A percentile compares a stretch with the other conserved stretches of the same genome.
These are phyloP conservation scores for Graptemys geographica DNA, from an alignment of 2,797 vertebrate species.

Conservation along the genomic window DNA sequence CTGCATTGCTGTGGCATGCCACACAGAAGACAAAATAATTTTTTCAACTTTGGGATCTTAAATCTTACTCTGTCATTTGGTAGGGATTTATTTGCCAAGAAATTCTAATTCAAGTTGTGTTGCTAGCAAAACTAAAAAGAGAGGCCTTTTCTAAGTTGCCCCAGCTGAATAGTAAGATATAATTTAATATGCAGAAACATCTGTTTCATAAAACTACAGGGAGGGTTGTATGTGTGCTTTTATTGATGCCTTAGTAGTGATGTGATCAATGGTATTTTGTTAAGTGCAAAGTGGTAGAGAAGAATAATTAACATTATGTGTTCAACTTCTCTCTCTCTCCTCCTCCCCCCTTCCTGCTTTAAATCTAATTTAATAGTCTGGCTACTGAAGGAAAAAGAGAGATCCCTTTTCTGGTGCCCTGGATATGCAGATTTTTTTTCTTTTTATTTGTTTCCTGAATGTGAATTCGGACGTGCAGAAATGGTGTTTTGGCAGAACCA, in stretches of 20 bases:
- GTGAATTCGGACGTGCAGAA: constrained; percentile 15
- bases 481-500: constrained; percentile 1
- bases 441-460: constrained; percentile 33
- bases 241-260: constrained; percentile 17
- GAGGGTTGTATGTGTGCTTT: constrained; percentile 27
- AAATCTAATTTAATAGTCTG: background rate
- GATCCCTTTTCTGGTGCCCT: background rate
- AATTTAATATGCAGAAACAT: constrained; percentile 40
- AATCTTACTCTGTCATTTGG: constrained; percentile 17
- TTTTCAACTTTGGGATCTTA: background rate
- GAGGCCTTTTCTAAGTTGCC: background rate
- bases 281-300: constrained; percentile 14
- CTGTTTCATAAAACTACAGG: constrained; percentile 39
- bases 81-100: constrained; percentile 19
- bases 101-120: background rate
- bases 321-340: background rate
- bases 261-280: constrained; percentile 19
- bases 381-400: background rate
- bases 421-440: constrained; percentile 12
- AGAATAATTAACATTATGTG: background rate
- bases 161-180: constrained; percentile 39
- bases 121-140: constrained; percentile 13
- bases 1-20: background rate
- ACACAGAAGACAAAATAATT: background rate
- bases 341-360: background rate